These are phyloP conservation scores for Avahi laniger DNA, from an alignment of 2,797 vertebrate species.

Conservation along the genomic window DNA sequence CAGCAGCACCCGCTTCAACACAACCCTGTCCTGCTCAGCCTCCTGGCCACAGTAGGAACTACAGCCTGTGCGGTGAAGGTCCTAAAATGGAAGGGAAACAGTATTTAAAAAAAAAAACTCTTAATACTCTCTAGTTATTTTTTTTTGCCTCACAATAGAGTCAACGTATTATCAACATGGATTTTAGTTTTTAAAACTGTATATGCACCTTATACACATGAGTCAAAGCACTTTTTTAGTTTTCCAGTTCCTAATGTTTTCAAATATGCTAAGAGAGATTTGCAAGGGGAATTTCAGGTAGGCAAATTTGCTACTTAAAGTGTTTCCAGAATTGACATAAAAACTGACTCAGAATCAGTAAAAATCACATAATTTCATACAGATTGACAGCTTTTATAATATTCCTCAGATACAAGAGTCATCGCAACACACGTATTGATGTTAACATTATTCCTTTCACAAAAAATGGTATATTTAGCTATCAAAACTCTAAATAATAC, in stretches of 20 bases:
- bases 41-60: constrained; percentile 99
- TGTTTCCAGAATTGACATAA: constrained; percentile 12
- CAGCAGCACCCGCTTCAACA: constrained; percentile 95
- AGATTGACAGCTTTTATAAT: constrained; percentile 8
- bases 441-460: constrained; percentile 24
- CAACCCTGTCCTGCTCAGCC: constrained; percentile 97
- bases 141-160: not conserved
- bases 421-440: not conserved
- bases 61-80: constrained; percentile 97
- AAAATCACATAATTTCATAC: not conserved
- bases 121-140: not conserved
- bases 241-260: constrained; percentile 17
- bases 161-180: not conserved
- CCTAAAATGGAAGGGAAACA: constrained; percentile 82
- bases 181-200: not conserved
- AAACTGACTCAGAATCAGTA: not conserved
- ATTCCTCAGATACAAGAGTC: not conserved
- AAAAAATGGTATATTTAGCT: not conserved
- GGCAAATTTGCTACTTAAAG: constrained; percentile 6
- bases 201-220: not conserved
- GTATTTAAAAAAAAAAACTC: no score
- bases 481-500: constrained; percentile 26
- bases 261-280: not conserved
- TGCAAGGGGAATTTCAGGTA: not conserved
- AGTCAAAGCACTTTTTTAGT: not conserved